These are phyloP conservation scores for Morelia viridis DNA, from an alignment of 2,797 vertebrate genomes.

Conservation along the genomic window DNA sequence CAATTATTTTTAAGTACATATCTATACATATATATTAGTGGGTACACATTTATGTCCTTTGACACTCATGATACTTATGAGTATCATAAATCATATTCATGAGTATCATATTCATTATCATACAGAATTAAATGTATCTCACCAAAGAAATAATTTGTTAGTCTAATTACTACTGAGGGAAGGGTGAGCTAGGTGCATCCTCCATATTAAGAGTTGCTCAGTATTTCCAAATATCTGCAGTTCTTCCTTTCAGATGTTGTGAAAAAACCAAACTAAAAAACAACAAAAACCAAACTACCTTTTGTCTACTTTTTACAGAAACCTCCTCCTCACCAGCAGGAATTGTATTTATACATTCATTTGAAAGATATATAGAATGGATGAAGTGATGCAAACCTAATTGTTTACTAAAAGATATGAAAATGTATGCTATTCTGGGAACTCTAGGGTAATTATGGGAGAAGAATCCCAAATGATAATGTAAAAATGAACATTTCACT, in stretches of 20 bases:
- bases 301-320: neutral
- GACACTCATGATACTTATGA: neutral
- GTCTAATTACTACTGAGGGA: neutral
- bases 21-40: neutral
- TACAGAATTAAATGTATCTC: neutral
- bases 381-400: neutral
- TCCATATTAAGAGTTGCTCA: neutral
- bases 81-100: neutral
- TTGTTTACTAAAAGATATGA: slow-evolving; percentile 33
- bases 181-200: no score
- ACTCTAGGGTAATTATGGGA: slow-evolving; percentile 24
- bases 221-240: neutral
- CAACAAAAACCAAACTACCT: neutral
- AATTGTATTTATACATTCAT: neutral
- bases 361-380: neutral
- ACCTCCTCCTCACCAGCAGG: neutral
- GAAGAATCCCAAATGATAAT: slow-evolving; percentile 17
- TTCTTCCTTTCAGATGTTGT: neutral
- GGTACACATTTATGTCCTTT: neutral
- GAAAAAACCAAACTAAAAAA: neutral
- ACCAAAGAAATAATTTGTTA: neutral
- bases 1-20: neutral
- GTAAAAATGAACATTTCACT: slow-evolving; percentile 15
- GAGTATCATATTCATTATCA: neutral
- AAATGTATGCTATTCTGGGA: slow-evolving; percentile 16